A percentile compares a stretch with the other conserved stretches of the same genome.
phyloP scores from a whole-genome alignment of 2,113 vertebrate genomes.

The Lophura nycthemera region DNA sequence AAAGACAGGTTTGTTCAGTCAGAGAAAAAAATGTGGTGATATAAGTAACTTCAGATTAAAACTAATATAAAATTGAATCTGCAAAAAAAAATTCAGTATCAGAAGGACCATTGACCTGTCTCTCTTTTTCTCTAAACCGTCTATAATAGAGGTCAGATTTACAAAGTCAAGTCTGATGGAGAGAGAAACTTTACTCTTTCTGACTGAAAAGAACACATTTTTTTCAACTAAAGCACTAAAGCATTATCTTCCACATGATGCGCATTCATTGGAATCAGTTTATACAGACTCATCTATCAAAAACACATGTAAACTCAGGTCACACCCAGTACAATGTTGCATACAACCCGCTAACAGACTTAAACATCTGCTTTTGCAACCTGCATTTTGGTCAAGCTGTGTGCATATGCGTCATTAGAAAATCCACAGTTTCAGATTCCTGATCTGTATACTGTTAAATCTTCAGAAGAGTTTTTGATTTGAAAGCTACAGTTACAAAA shows the following conservation, averaged over 20 bases:
- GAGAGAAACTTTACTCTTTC: not conserved
- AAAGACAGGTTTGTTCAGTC: not conserved
- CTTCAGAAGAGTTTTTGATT: not conserved
- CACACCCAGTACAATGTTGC: not conserved
- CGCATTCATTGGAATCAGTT: not conserved
- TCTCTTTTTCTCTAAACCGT: not conserved
- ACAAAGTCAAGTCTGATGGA: not conserved
- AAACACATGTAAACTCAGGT: conserved; percentile 38
- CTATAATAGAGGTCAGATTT: not conserved
- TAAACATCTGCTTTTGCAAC: conserved; percentile 7
- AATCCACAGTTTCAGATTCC: not conserved
- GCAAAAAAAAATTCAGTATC: not conserved
- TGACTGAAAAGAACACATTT: not conserved
- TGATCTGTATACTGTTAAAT: not conserved
- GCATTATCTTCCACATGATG: conserved; percentile 14
- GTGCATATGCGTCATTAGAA: not conserved
- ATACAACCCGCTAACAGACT: not conserved
- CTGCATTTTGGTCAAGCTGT: not conserved
- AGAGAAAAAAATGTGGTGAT: not conserved
- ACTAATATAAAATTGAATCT: not conserved
- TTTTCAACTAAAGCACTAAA: not conserved
- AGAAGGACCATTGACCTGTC: not conserved
- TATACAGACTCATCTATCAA: conserved; percentile 24
- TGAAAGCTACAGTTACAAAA: not conserved
- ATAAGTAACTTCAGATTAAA: conserved; percentile 8